Evolutionary conservation across 2,113 vertebrate genomes (phyloP).

Genomic region (Muntiacus reevesi): DNA sequence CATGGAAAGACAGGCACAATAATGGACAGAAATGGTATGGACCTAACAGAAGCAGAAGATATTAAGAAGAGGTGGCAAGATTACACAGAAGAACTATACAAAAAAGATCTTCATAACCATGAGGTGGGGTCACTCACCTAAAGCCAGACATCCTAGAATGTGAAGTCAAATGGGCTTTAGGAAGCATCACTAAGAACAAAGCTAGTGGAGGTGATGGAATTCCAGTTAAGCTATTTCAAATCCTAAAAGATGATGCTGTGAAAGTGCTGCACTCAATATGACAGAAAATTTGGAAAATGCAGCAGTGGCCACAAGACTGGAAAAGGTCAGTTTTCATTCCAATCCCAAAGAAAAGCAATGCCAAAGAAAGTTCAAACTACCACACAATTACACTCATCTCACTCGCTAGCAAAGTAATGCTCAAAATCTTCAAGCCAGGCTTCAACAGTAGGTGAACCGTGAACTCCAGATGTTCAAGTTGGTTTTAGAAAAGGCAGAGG

Average conservation of each 20-base stretch:
- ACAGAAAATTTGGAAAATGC: background rate
- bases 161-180: background rate
- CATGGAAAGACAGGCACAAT: background rate
- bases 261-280: background rate
- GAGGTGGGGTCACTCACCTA: background rate
- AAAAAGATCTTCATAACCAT: background rate
- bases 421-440: background rate
- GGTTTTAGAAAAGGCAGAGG: background rate
- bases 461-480: background rate
- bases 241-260: background rate
- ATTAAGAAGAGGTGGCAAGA: background rate
- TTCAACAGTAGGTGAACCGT: background rate
- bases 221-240: background rate
- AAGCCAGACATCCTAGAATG: background rate
- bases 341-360: background rate
- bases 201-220: background rate
- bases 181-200: background rate
- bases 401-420: background rate
- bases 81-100: background rate
- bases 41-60: background rate
- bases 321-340: background rate
- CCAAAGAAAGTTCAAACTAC: background rate
- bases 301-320: background rate
- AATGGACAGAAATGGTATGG: background rate
- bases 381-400: fast-evolving